phyloP scores from a whole-genome alignment of 2,113 vertebrate genomes.

The Epinephelus lanceolatus region DNA sequence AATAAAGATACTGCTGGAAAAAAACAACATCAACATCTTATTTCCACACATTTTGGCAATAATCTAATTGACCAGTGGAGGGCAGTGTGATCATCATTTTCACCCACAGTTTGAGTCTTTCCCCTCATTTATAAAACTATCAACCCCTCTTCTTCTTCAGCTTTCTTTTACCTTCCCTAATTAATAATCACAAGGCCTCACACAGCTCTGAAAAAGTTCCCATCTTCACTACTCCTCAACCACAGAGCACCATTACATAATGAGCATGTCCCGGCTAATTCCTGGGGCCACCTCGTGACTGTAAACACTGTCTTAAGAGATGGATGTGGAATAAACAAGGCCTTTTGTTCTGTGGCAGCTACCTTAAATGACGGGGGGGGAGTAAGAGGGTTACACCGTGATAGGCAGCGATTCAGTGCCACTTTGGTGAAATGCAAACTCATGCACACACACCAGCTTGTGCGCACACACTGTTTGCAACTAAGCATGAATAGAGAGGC shows the following conservation, averaged over 20 bases:
- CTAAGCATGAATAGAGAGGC: conserved; percentile 49
- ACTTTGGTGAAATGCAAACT: conserved; percentile 45
- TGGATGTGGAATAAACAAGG: conserved; percentile 49
- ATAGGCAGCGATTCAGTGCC: conserved; percentile 48
- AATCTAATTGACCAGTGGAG: conserved; percentile 40
- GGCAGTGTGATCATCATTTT: conserved; percentile 47
- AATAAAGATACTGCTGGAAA: too few relatives aligned
- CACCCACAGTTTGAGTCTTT: background rate
- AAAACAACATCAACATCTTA: background rate
- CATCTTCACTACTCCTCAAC: conserved; percentile 6
- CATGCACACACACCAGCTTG: conserved; percentile 38
- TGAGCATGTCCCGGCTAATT: conserved; percentile 46
- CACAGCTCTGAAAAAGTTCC: conserved; percentile 4
- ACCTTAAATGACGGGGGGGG: conserved; percentile 41
- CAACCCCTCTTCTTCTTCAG: conserved; percentile 10
- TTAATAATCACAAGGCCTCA: conserved; percentile 32
- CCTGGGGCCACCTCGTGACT: conserved; percentile 57
- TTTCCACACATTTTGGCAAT: background rate
- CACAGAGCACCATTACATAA: conserved; percentile 44
- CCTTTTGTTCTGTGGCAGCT: conserved; percentile 56
- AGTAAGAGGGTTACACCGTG: conserved; percentile 70
- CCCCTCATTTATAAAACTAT: conserved; percentile 25
- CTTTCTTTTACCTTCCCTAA: conserved; percentile 17
- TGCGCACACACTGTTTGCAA: conserved; percentile 18
- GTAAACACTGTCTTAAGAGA: conserved; percentile 60